Conservation (phyloP, 2,797 vertebrate genomes). For the Taenioides sp. region DNA sequence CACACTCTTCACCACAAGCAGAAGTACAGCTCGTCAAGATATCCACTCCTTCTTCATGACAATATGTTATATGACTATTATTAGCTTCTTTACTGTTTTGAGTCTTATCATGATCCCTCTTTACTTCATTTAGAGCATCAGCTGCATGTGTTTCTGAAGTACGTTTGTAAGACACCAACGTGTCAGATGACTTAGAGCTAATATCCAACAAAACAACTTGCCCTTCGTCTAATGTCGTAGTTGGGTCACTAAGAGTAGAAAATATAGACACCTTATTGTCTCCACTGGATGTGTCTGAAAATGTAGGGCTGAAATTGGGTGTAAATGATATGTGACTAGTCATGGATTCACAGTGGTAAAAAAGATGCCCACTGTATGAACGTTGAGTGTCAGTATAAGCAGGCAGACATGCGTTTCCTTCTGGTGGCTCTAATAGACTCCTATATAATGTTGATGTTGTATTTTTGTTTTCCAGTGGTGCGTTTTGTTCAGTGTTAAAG, state of each 20-base stretch:
- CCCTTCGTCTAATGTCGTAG: conserved; percentile 7
- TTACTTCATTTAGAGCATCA: background rate
- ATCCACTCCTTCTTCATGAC: conserved; percentile 8
- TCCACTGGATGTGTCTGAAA: conserved; percentile 24
- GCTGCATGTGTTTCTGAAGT: conserved; percentile 11
- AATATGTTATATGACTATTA: conserved; percentile 5
- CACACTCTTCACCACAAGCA: conserved; percentile 15
- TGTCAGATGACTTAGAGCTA: conserved; percentile 39
- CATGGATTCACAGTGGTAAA: conserved; percentile 41
- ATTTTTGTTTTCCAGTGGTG: conserved; percentile 17
- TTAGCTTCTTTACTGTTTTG: background rate
- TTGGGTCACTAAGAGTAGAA: conserved; percentile 18
- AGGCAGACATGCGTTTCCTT: conserved; percentile 17
- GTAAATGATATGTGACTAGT: conserved; percentile 14
- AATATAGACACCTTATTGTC: conserved; percentile 17
- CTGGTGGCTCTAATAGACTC: background rate
- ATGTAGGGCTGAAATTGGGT: conserved; percentile 2
- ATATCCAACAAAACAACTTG: conserved; percentile 56
- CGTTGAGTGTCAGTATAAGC: background rate
- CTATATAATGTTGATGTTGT: conserved; percentile 6
- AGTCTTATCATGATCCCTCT: background rate
- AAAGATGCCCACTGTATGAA: conserved; percentile 46
- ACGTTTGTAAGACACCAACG: conserved; percentile 36
- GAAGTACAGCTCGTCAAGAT: conserved; percentile 15
- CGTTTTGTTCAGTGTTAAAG: conserved; percentile 2